Conservation (phyloP, 2,888 invertebrate species). For the Macrosiphum euphorbiae region DNA sequence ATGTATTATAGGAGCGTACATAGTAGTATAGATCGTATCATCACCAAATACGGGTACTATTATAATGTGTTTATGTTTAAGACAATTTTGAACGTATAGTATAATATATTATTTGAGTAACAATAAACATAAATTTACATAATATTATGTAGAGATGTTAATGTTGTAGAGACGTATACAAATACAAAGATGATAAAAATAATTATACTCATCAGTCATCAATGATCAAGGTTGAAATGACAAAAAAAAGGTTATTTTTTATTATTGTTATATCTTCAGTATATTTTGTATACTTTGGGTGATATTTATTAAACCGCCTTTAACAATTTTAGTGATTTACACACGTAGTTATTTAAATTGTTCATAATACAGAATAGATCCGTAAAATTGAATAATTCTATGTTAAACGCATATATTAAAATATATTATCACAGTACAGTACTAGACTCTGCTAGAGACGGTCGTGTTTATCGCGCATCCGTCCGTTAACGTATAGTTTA, state of each 20-base stretch:
- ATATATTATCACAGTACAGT: no score
- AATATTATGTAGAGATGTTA: background rate
- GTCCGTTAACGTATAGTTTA: no score
- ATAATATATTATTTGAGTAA: conserved; percentile 13
- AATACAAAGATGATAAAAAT: background rate
- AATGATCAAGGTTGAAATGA: conserved; percentile 62
- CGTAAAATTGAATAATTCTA: background rate
- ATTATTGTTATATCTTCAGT: conserved; percentile 15
- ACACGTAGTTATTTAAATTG: background rate
- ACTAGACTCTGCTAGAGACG: no score
- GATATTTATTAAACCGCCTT: background rate
- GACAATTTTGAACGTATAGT: background rate
- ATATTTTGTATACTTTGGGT: background rate
- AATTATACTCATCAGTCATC: conserved; percentile 28
- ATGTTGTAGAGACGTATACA: background rate
- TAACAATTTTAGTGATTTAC: background rate
- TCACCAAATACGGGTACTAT: conserved; percentile 20
- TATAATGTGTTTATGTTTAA: conserved; percentile 1
- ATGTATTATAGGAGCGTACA: background rate
- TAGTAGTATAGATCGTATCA: background rate
- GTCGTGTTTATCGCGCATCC: no score
- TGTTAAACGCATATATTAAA: background rate
- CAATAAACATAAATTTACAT: conserved; percentile 29
- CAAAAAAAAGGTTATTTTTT: conserved; percentile 39
- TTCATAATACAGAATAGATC: background rate